A percentile compares a stretch with the other conserved stretches of the same genome.
Evolutionary conservation across 2,113 vertebrate species (phyloP).

Genomic region (Cacatua alba): DNA sequence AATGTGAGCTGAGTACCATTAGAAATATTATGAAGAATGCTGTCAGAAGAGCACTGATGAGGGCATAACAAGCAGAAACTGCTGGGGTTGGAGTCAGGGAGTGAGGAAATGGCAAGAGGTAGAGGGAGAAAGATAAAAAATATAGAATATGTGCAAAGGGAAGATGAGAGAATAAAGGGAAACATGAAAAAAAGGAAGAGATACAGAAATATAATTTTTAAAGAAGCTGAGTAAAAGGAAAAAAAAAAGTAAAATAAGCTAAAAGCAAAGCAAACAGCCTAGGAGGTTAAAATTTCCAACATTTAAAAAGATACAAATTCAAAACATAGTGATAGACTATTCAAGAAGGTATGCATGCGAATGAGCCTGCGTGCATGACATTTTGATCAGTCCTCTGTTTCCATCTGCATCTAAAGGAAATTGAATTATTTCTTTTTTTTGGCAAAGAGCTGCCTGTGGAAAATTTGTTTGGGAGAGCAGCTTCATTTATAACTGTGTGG

Average conservation of each 20-base stretch:
- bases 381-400: not conserved
- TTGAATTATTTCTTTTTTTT: not conserved
- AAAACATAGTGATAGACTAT: not conserved
- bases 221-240: not conserved
- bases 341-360: rapidly evolving
- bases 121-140: not conserved
- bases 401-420: not conserved
- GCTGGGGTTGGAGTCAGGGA: not conserved
- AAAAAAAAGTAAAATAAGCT: not conserved
- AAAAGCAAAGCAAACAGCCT: not conserved
- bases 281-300: not conserved
- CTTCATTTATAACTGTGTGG: not conserved
- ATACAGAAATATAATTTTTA: not conserved
- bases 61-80: not conserved
- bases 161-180: not conserved
- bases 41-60: not conserved
- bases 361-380: rapidly evolving
- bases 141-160: not conserved
- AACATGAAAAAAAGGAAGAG: not conserved
- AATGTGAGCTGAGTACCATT: not conserved
- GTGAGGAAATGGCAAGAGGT: not conserved
- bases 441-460: not conserved
- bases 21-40: not conserved
- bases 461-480: not conserved
- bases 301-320: not conserved